Percentiles rank a stretch among this genome's conserved stretches.
phyloP scores from a whole-genome alignment of 2,888 invertebrate genomes.

The Thera obeliscata region DNA sequence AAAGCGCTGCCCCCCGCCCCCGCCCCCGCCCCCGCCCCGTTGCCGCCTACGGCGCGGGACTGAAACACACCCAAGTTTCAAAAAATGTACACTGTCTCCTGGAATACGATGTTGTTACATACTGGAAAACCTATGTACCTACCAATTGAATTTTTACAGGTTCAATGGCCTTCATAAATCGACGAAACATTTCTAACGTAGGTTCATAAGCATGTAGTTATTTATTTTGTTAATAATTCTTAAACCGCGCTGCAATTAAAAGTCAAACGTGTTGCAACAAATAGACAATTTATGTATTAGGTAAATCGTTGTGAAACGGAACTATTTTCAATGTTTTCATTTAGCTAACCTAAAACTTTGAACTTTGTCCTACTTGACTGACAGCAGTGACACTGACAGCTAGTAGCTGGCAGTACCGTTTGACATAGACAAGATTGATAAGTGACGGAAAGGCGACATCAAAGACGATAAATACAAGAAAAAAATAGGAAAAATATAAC shows the following conservation, averaged over 20 bases:
- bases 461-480: too few relatives aligned
- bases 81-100: not conserved
- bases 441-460: too few relatives aligned
- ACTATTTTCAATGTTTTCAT: not conserved
- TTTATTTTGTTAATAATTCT: not conserved
- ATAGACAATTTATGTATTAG: too few relatives aligned
- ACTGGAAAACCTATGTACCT: conserved; percentile 34
- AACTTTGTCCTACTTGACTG: not conserved
- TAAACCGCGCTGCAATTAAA: not conserved
- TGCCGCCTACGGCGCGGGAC: conserved; percentile 55
- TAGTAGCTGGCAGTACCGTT: too few relatives aligned
- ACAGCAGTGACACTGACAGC: too few relatives aligned
- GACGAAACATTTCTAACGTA: conserved; percentile 65
- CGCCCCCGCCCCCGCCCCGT: conserved; percentile 35
- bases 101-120: not conserved
- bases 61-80: conserved; percentile 28
- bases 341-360: not conserved
- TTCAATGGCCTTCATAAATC: conserved; percentile 62
- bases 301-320: too few relatives aligned
- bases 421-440: too few relatives aligned
- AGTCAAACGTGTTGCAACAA: too few relatives aligned
- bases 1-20: conserved; percentile 52
- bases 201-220: not conserved
- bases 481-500: too few relatives aligned
- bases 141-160: conserved; percentile 68